A percentile compares a stretch with the other conserved stretches of the same genome.
phyloP scores from a whole-genome alignment of 2,888 invertebrate genomes.

The Acleris holmiana region DNA sequence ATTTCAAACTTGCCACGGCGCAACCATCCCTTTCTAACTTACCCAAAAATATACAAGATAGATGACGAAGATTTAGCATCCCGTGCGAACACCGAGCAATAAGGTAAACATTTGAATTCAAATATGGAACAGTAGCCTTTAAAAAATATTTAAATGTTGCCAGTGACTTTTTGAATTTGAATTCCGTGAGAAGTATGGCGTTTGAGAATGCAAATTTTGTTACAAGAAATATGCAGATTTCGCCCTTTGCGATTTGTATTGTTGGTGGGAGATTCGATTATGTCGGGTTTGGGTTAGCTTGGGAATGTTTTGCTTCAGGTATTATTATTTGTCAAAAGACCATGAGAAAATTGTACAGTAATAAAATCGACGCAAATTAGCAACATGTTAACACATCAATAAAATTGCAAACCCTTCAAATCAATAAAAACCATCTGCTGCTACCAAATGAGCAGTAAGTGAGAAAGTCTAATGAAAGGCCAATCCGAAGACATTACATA shows the following conservation, averaged over 20 bases:
- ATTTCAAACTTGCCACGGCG: constrained; percentile 29
- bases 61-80: constrained; percentile 2
- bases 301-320: background rate
- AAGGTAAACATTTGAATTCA: constrained; percentile 24
- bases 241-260: constrained; percentile 7
- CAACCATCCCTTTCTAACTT: constrained; percentile 19
- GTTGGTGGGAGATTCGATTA: constrained; percentile 6
- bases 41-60: constrained; percentile 20
- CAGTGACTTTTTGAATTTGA: constrained; percentile 22
- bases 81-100: background rate
- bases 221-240: constrained; percentile 14
- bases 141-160: constrained; percentile 33
- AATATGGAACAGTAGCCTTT: constrained; percentile 29
- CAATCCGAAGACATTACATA: constrained; percentile 31
- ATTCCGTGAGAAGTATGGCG: constrained; percentile 29
- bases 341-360: background rate
- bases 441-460: constrained; percentile 18
- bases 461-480: constrained; percentile 34
- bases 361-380: background rate
- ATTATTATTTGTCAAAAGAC: background rate
- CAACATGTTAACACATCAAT: constrained; percentile 23
- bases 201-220: constrained; percentile 13
- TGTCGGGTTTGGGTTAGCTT: background rate
- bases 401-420: constrained; percentile 7
- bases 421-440: constrained; percentile 26